phyloP scores from a whole-genome alignment of 2,888 invertebrate genomes.

The Sarcophaga variegata region DNA sequence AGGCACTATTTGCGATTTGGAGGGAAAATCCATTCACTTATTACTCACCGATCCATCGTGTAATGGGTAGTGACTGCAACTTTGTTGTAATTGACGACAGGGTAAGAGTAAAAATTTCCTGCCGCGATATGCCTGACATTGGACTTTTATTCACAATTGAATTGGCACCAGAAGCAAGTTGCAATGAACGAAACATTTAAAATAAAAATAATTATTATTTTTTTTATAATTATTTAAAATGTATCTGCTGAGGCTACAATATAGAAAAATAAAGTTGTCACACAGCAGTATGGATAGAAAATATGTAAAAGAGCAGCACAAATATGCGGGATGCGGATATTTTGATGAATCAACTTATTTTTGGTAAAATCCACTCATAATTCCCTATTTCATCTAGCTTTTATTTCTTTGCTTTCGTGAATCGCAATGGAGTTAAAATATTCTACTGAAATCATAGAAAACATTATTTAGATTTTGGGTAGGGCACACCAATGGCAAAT shows the following conservation, averaged over 20 bases:
- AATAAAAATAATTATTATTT: background rate
- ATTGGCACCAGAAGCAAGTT: constrained; percentile 35
- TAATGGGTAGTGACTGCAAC: constrained; percentile 14
- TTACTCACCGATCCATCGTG: background rate
- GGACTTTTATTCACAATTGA: constrained; percentile 18
- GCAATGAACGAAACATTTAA: background rate
- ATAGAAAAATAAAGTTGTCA: too few relatives aligned
- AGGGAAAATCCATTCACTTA: constrained; percentile 37
- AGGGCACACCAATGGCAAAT: too few relatives aligned
- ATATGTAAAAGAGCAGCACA: too few relatives aligned
- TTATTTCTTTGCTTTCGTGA: too few relatives aligned
- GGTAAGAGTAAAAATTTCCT: background rate
- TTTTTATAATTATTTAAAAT: constrained; percentile 26
- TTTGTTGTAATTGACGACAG: background rate
- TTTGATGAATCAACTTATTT: too few relatives aligned
- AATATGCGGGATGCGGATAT: too few relatives aligned
- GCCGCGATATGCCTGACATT: constrained; percentile 10
- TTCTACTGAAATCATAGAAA: too few relatives aligned
- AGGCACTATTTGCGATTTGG: background rate
- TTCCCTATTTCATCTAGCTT: too few relatives aligned
- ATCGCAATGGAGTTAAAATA: too few relatives aligned
- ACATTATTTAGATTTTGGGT: too few relatives aligned
- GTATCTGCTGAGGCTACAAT: constrained; percentile 1
- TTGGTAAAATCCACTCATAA: too few relatives aligned
- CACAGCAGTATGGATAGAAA: too few relatives aligned